A percentile compares a stretch with the other conserved stretches of the same genome.
Conservation (phyloP, 2,113 vertebrate species). For the Podarcis cretensis region DNA sequence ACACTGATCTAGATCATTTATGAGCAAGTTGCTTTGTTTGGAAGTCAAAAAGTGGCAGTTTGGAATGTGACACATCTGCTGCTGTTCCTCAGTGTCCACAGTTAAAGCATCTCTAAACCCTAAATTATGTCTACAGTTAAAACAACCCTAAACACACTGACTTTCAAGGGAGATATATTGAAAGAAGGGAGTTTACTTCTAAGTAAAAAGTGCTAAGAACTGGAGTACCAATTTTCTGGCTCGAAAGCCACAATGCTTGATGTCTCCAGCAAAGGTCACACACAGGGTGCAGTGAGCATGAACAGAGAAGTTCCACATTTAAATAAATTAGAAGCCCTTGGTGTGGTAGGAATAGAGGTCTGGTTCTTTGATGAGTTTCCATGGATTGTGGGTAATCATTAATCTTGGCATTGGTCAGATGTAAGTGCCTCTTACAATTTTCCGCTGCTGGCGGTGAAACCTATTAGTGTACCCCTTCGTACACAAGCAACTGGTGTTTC, state of each 20-base stretch:
- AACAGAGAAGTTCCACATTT: conserved; percentile 40
- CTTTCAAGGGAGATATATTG: not conserved
- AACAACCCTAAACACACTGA: not conserved
- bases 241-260: conserved; percentile 57
- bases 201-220: not conserved
- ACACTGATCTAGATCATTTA: too few relatives aligned
- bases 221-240: conserved; percentile 50
- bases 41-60: too few relatives aligned
- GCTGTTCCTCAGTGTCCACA: not conserved
- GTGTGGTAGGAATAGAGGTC: conserved; percentile 62
- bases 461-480: conserved; percentile 42
- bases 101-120: not conserved
- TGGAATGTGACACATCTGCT: too few relatives aligned
- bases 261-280: conserved; percentile 56
- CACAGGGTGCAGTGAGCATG: not conserved
- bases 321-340: conserved; percentile 45
- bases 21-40: too few relatives aligned
- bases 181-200: not conserved
- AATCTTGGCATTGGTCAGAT: not conserved
- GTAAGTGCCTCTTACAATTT: conserved; percentile 45
- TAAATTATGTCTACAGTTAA: not conserved
- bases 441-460: conserved; percentile 37
- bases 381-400: conserved; percentile 30
- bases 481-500: conserved; percentile 58
- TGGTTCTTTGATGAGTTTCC: conserved; percentile 55